These are phyloP conservation scores for Apamea anceps DNA, from an alignment of 2,888 invertebrate genomes.

Conservation along the genomic window DNA sequence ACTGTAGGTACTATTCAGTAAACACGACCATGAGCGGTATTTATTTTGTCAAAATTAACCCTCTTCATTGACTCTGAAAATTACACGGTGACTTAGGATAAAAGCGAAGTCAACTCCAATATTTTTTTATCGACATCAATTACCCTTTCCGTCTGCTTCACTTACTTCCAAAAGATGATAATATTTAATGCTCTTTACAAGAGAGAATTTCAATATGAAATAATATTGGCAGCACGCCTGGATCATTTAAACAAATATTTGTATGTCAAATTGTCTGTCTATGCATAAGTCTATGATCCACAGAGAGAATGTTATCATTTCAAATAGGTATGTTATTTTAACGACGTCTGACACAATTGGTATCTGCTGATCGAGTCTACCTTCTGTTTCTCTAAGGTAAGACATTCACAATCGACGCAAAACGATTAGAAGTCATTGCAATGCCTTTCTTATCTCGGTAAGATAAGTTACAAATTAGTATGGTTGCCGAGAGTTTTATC, in stretches of 20 bases:
- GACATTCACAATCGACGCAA: neutral
- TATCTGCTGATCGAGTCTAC: slow-evolving; percentile 9
- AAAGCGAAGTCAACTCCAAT: neutral
- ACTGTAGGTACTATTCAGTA: slow-evolving; percentile 20
- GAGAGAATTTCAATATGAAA: slow-evolving; percentile 14
- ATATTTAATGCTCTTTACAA: neutral
- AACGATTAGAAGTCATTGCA: neutral
- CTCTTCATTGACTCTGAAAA: slow-evolving; percentile 10
- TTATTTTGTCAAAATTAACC: slow-evolving; percentile 30
- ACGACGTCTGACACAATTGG: slow-evolving; percentile 21
- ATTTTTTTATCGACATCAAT: slow-evolving; percentile 15
- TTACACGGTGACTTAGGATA: neutral
- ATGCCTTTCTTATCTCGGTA: neutral
- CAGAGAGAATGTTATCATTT: slow-evolving; percentile 31
- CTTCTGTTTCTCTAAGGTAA: slow-evolving; percentile 5
- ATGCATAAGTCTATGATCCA: slow-evolving; percentile 29
- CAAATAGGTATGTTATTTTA: slow-evolving; percentile 44
- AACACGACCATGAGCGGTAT: slow-evolving; percentile 4
- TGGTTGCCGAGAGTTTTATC: neutral
- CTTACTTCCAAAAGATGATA: slow-evolving; percentile 4
- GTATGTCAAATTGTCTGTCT: slow-evolving; percentile 17
- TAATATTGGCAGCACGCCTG: slow-evolving; percentile 12
- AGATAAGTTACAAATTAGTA: neutral
- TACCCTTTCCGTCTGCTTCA: neutral
- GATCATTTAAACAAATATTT: slow-evolving; percentile 20